Evolutionary conservation across 1,140 invertebrate genomes (phyloP).

Genomic region (Eriosoma lanigerum): DNA sequence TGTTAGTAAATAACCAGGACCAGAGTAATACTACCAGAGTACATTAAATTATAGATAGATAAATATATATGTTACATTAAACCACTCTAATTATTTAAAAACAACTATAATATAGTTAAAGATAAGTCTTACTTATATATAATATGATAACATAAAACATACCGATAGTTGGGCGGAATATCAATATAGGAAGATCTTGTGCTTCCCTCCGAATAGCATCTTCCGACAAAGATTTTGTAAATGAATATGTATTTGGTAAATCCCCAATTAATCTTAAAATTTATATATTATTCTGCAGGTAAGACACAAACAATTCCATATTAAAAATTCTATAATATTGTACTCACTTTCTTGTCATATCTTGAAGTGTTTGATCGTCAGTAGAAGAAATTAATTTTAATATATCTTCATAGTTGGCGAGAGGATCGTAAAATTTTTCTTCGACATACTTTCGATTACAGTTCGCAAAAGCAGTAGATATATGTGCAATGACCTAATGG

Average conservation of each 20-base stretch:
- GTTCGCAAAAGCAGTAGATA: slow-evolving; percentile 73
- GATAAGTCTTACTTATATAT: too few species aligned
- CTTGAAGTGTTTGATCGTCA: slow-evolving; percentile 60
- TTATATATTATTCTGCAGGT: not conserved
- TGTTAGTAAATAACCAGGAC: too few species aligned
- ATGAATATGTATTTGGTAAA: slow-evolving; percentile 70
- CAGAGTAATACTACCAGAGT: too few species aligned
- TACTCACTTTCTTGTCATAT: slow-evolving; percentile 61
- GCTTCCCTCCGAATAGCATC: slow-evolving; percentile 62
- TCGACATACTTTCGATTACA: slow-evolving; percentile 65
- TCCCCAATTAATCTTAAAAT: slow-evolving; percentile 61
- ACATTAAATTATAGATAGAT: too few species aligned
- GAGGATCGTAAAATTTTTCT: slow-evolving; percentile 64
- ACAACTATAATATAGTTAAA: too few species aligned
- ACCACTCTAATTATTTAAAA: too few species aligned
- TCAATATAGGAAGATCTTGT: slow-evolving; percentile 64
- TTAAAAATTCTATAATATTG: not conserved
- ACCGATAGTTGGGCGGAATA: slow-evolving; percentile 64
- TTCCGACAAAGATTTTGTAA: slow-evolving; percentile 69
- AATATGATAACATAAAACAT: too few species aligned
- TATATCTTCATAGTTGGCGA: slow-evolving; percentile 60
- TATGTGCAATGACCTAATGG: slow-evolving; percentile 63
- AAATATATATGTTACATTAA: too few species aligned
- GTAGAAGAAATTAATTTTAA: slow-evolving; percentile 60
- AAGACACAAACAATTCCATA: not conserved